Conservation (phyloP, 2,797 vertebrate species). For the Leuciscus waleckii region DNA sequence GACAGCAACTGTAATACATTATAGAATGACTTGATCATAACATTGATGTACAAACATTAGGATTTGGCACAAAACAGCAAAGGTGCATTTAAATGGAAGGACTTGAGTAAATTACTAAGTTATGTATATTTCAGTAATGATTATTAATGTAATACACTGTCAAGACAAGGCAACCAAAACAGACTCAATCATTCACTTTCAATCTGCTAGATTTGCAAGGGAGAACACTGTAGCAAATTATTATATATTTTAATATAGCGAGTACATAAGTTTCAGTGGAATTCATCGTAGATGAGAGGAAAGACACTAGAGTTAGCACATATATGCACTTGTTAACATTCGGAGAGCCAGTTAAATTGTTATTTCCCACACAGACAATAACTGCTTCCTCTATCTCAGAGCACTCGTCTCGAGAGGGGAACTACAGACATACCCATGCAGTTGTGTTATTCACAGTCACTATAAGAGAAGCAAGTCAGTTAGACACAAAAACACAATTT, state of each 20-base stretch:
- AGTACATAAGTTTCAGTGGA: not conserved
- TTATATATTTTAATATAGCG: not conserved
- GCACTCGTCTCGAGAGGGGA: not conserved
- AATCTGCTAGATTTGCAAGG: not conserved
- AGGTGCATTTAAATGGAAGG: not conserved
- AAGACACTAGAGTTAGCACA: not conserved
- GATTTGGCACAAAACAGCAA: not conserved
- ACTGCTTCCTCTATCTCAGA: not conserved
- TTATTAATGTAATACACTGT: not conserved
- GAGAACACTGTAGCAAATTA: not conserved
- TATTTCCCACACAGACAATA: not conserved
- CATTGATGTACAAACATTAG: not conserved
- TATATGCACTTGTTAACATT: not conserved
- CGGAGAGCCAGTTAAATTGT: not conserved
- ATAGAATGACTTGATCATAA: not conserved
- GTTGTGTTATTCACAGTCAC: not conserved
- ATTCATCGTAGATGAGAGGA: not conserved
- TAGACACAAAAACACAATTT: not conserved
- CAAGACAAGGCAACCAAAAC: not conserved
- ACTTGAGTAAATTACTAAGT: not conserved
- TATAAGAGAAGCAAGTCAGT: not conserved
- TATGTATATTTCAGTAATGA: not conserved
- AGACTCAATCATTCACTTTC: not conserved
- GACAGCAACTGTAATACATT: not conserved
- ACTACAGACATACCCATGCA: not conserved